Base-by-base conservation (phyloP, 1,140 invertebrate genomes). In the Achroia grisella region DNA sequence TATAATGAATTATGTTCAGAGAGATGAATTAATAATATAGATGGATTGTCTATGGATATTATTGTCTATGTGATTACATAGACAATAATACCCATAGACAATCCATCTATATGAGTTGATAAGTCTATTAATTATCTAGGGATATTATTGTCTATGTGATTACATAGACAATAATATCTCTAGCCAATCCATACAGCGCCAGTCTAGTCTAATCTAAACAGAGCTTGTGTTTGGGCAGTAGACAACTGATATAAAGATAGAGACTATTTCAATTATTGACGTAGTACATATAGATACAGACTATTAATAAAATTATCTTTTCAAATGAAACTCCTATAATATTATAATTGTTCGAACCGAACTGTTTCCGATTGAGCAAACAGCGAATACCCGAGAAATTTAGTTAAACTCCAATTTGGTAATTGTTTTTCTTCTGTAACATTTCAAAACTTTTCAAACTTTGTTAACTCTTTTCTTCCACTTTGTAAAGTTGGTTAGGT, bases 361-460 rank as follows among this genome's bases (percentile, higher is more conserved):
- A 37, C 35, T n/a, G 14, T 37, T 17, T 17, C 35, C 35, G 17
- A 8, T n/a, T 8, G 5, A 47, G 34, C 42, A 46, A 59, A 46
- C 48, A 48, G 36, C 39, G 11, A 41, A 28, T 37, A 45, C 37
- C 43, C 37, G 42, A 42, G 40, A 60, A n/a, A 60, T 60, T 48
- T 48, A 48, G 44, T 56, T 55, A 39, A 52, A 52, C 45, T 56
- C 53, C 40, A 61, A 61, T 61, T 56, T 40, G 47, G 45, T 61
- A 61, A 61, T 61, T 61, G 53, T 61, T 61, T 61, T 56, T 61
- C 58, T 56, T 55, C 30, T 23, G 15, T 33, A 56, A 52, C 49
- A 53, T 61, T 61, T 50, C 44, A 29, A 43, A 61, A 61, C 32
- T 53, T 48, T 10, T 12, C 44, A 17, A 50, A 53, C 23, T 52